Evolutionary conservation across 2,113 vertebrate genomes (phyloP).

Genomic region (Nicator chloris): DNA sequence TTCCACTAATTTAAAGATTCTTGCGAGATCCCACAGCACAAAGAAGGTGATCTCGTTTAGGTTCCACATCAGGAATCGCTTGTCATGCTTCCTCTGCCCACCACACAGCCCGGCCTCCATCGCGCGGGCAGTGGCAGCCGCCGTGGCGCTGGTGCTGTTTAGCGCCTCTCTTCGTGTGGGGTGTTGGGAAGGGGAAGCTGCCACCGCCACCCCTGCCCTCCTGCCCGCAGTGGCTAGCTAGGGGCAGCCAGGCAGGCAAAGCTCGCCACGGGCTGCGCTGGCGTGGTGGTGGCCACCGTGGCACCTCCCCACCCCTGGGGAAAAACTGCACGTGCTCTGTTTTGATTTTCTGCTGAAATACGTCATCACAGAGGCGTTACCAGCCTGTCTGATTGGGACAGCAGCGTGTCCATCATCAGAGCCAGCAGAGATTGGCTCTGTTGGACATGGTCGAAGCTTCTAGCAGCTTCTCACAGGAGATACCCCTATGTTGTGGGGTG

Average conservation of each 20-base stretch:
- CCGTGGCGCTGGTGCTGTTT: accelerated
- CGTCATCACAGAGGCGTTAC: neutral
- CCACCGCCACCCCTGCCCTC: neutral
- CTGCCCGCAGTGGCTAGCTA: neutral
- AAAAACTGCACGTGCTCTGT: accelerated
- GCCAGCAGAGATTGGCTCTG: neutral
- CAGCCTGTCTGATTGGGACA: neutral
- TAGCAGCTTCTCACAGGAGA: too few species aligned
- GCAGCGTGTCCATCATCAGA: neutral
- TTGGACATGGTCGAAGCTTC: too few species aligned
- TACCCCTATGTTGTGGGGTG: too few species aligned
- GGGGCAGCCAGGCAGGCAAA: neutral
- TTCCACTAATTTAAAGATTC: neutral
- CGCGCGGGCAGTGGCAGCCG: accelerated
- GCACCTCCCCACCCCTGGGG: neutral
- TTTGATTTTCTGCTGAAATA: neutral
- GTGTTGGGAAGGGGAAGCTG: neutral
- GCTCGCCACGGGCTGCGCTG: accelerated
- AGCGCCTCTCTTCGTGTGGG: accelerated
- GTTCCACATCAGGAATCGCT: neutral
- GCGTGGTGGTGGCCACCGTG: accelerated
- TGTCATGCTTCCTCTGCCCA: accelerated
- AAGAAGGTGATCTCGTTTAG: neutral
- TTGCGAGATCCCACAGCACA: accelerated
- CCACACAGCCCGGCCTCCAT: neutral